These are phyloP conservation scores for Endomychus coccineus DNA, from an alignment of 2,888 invertebrate species.

Conservation along the genomic window DNA sequence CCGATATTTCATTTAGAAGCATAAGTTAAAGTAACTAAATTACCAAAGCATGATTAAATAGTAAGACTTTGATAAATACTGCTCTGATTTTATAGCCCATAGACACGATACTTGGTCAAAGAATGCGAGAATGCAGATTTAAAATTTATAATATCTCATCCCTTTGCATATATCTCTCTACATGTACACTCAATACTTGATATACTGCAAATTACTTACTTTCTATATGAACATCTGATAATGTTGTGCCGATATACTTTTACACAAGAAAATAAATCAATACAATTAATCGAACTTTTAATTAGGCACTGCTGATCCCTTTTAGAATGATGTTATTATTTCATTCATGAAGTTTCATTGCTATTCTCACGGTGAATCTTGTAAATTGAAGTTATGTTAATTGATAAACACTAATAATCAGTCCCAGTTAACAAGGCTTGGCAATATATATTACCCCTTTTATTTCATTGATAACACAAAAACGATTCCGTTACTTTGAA, in stretches of 20 bases:
- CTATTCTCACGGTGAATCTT: no score
- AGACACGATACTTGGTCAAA: constrained; percentile 34
- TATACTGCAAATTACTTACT: constrained; percentile 33
- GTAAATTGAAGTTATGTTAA: no score
- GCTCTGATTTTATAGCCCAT: constrained; percentile 36
- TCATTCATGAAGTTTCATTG: no score
- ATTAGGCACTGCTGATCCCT: no score
- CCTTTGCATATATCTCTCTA: constrained; percentile 14
- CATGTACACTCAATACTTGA: constrained; percentile 22
- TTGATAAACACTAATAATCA: no score
- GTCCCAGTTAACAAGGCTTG: no score
- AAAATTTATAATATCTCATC: constrained; percentile 30
- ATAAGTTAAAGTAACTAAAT: constrained; percentile 31
- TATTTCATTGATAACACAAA: no score
- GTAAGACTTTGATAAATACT: constrained; percentile 38
- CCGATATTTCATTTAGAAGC: constrained; percentile 20
- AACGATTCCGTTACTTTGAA: no score
- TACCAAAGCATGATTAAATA: constrained; percentile 40
- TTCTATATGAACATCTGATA: constrained; percentile 12
- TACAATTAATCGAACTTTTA: no score
- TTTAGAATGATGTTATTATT: no score
- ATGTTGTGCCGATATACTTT: constrained; percentile 16
- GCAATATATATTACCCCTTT: no score
- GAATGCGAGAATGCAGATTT: constrained; percentile 35
- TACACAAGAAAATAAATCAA: no score